A percentile compares a stretch with the other conserved stretches of the same genome.
These are phyloP conservation scores for Philopedon plagiatum DNA, from an alignment of 2,888 invertebrate genomes.

Conservation along the genomic window DNA sequence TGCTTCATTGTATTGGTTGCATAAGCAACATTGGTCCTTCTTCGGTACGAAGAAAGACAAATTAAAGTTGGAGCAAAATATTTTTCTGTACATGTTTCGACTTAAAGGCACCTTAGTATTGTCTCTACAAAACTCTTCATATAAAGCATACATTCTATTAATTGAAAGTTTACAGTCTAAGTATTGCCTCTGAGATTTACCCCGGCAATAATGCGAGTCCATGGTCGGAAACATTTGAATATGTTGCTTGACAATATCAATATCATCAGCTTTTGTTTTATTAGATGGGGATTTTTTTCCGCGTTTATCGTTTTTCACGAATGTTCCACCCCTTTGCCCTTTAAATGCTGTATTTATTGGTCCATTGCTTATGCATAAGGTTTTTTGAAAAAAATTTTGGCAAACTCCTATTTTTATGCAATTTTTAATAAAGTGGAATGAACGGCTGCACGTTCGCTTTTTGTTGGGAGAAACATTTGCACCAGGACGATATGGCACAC, in stretches of 20 bases:
- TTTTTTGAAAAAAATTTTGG: constrained; percentile 8
- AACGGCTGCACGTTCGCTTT: constrained; percentile 13
- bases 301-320: constrained; percentile 4
- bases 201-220: constrained; percentile 34
- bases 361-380: constrained; percentile 29
- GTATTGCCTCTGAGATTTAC: constrained; percentile 46
- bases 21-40: too few relatives aligned
- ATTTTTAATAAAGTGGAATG: constrained; percentile 8
- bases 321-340: constrained; percentile 9
- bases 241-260: constrained; percentile 25
- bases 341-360: constrained; percentile 27
- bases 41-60: too few relatives aligned
- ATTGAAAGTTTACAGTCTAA: constrained; percentile 50
- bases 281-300: constrained; percentile 25
- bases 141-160: constrained; percentile 53
- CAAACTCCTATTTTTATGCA: constrained; percentile 2
- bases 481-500: constrained; percentile 10
- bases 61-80: too few relatives aligned
- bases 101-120: constrained; percentile 21
- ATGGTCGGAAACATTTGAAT: constrained; percentile 30
- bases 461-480: constrained; percentile 7
- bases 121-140: constrained; percentile 35
- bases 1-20: too few relatives aligned
- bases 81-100: constrained; percentile 1
- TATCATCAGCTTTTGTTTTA: constrained; percentile 19